Base-by-base conservation (phyloP, 2,797 vertebrate species). In the Hydrolagus colliei region DNA sequence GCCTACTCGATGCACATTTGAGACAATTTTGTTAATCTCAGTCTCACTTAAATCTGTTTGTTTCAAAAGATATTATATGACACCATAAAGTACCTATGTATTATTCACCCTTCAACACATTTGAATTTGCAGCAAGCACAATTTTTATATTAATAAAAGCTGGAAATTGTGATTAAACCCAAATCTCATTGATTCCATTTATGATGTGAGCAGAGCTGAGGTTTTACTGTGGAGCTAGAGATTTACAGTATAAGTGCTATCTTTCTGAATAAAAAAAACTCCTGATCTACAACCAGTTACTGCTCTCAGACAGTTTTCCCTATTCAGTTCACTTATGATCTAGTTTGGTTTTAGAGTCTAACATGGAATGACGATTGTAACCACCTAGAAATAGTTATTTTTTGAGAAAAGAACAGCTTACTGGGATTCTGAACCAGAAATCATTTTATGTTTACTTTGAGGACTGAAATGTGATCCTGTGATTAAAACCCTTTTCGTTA, bases 401-500 rank as follows among this genome's bases (percentile, higher is more conserved):
- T 73, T 22, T 2, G 12, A 73, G 14, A 72, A 72, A 72, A 79
- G 5, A 76, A 76, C 41, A 20, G 20, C 22, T 18, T 65, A 79
- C 13, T 65, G n/a, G 77, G 13, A 79, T 12, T 13, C 61, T 62
- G 63, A 79, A 62, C 77, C 77, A 65, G 27, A 79, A 79, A 79
- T 22, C 74, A 76, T 32, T 9, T 16, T 63, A 10, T 62, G 32
- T 62, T 77, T 77, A 77, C 18, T 77, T 77, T 77, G 75, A 41
- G 75, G 20, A 52, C 52, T 61, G 75, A 77, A 79, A 62, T 18
- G 63, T 79, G 61, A 79, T 62, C 59, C 13, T 27, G n/a, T 79
- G 59, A 63, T 79, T 79, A 79, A 79, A 63, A 27, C 59, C 61
- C 20, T 63, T 63, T 22, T 22, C n/a, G 61, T 77, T 62, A 79